These are phyloP conservation scores for Circaetus cinerascens DNA, from an alignment of 2,113 vertebrate genomes.

Conservation along the genomic window DNA sequence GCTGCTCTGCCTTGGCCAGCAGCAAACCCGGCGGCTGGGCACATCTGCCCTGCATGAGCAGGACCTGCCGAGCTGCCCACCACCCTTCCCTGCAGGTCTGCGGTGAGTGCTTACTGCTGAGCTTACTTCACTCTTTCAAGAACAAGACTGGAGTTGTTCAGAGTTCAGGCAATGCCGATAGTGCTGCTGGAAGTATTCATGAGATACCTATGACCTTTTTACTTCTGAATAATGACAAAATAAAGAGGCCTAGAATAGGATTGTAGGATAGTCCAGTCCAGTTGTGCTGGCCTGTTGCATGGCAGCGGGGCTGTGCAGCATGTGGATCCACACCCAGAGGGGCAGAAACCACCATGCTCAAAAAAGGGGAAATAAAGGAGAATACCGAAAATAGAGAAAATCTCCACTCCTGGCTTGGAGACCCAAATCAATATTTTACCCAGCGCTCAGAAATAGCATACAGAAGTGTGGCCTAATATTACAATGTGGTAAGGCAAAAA, in stretches of 20 bases:
- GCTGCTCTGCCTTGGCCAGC: neutral
- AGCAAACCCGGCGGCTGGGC: neutral
- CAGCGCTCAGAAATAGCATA: neutral
- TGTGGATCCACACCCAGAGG: neutral
- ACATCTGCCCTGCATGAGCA: neutral
- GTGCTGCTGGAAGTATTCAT: neutral
- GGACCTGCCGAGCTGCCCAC: neutral
- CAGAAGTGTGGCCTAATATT: neutral
- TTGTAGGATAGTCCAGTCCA: neutral
- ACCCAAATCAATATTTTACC: neutral
- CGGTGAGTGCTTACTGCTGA: neutral
- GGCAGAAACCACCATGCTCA: fast-evolving
- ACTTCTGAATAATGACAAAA: neutral
- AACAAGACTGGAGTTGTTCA: neutral
- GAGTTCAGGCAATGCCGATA: fast-evolving
- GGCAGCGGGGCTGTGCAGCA: fast-evolving
- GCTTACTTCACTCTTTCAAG: fast-evolving
- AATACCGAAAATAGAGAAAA: neutral
- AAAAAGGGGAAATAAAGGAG: neutral
- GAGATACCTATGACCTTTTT: neutral
- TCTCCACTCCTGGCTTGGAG: neutral
- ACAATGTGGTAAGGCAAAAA: neutral
- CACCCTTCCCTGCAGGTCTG: neutral
- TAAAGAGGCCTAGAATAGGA: neutral
- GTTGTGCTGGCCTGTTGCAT: fast-evolving